Evolutionary conservation across 2,797 vertebrate species (phyloP).

Genomic region (Chelidonichthys spinosus): DNA sequence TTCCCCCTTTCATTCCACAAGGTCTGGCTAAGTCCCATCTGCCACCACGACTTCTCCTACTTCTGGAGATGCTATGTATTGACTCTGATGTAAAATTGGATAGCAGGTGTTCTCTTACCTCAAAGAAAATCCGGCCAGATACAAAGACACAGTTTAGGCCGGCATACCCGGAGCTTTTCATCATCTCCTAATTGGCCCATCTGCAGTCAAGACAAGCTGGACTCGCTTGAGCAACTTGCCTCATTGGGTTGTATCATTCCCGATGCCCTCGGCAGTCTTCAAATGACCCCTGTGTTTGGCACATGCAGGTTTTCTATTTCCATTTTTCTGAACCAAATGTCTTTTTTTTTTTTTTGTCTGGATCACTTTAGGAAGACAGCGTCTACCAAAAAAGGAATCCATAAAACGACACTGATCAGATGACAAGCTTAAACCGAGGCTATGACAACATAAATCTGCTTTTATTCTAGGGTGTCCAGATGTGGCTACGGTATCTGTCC

Average conservation of each 20-base stretch:
- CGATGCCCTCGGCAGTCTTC: slow-evolving; percentile 66
- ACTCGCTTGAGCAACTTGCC: slow-evolving; percentile 70
- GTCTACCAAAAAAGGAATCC: slow-evolving; percentile 1
- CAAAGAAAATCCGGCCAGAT: slow-evolving; percentile 57
- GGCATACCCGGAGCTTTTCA: slow-evolving; percentile 74
- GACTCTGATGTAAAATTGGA: slow-evolving; percentile 69
- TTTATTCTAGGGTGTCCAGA: slow-evolving; percentile 25
- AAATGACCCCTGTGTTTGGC: slow-evolving; percentile 61
- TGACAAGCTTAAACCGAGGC: not conserved
- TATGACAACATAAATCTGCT: slow-evolving; percentile 17
- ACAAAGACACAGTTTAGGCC: slow-evolving; percentile 69
- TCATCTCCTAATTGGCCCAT: slow-evolving; percentile 83
- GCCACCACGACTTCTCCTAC: slow-evolving; percentile 12
- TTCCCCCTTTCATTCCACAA: not conserved
- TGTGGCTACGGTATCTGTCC: not conserved
- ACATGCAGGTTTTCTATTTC: slow-evolving; percentile 55
- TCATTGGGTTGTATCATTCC: slow-evolving; percentile 67
- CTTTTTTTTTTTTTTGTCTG: slow-evolving; percentile 31
- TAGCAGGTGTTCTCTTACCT: slow-evolving; percentile 77
- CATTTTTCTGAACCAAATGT: slow-evolving; percentile 28
- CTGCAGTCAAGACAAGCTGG: slow-evolving; percentile 77
- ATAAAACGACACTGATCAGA: slow-evolving; percentile 23
- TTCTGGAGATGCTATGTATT: slow-evolving; percentile 46
- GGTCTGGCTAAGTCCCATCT: slow-evolving; percentile 35
- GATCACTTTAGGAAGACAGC: slow-evolving; percentile 19